Evolutionary conservation across 2,113 vertebrate species (phyloP).

Genomic region (Etia nguti): DNA sequence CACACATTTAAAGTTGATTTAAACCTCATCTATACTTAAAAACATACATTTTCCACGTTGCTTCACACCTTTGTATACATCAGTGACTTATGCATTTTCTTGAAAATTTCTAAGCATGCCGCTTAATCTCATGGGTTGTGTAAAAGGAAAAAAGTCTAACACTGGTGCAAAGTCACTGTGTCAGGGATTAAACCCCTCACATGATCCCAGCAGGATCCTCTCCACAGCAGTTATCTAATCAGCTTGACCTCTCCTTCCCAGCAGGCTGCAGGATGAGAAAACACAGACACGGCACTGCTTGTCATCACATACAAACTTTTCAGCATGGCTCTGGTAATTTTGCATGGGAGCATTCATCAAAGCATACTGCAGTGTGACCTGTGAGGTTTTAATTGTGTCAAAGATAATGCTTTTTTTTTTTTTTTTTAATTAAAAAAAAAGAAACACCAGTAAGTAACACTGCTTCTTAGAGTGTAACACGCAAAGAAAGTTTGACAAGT

Average conservation of each 20-base stretch:
- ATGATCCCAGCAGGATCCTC: constrained; percentile 32
- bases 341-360: background rate
- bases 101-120: background rate
- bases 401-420: background rate
- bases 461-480: background rate
- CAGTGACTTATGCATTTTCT: background rate
- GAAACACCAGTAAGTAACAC: no score
- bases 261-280: constrained; percentile 47
- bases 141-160: background rate
- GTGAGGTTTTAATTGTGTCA: background rate
- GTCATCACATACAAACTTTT: constrained; percentile 3
- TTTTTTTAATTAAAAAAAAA: no score
- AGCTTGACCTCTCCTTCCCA: constrained; percentile 41
- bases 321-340: background rate
- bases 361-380: background rate
- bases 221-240: constrained; percentile 65
- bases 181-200: constrained; percentile 4
- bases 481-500: background rate
- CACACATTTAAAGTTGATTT: background rate
- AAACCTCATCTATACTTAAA: background rate
- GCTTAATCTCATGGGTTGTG: background rate
- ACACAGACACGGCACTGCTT: constrained; percentile 35
- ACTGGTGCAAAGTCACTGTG: background rate
- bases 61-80: background rate
- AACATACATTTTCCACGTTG: background rate